phyloP scores from a whole-genome alignment of 1,140 invertebrate species.

The Halesus radiatus region DNA sequence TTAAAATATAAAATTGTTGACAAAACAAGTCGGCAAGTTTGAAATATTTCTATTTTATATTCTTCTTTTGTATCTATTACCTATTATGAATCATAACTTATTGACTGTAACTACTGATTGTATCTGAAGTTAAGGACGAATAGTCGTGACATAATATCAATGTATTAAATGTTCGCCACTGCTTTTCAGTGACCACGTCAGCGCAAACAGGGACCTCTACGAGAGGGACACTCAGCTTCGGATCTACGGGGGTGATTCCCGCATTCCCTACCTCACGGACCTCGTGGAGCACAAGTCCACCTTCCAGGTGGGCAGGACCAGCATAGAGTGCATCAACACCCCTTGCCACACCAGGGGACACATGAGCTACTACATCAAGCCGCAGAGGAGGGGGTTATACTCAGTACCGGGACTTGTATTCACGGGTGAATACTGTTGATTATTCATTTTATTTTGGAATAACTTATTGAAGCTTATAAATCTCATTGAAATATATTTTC shows the following conservation, averaged over 20 bases:
- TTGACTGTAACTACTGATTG: too few relatives aligned
- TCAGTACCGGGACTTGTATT: not conserved
- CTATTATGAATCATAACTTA: too few relatives aligned
- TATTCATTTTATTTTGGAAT: too few relatives aligned
- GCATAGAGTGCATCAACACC: slow-evolving; percentile 3
- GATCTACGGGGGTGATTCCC: slow-evolving; percentile 8
- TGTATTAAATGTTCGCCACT: too few relatives aligned
- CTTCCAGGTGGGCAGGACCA: not conserved
- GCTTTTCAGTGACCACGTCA: slow-evolving; percentile 8
- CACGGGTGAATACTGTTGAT: not conserved
- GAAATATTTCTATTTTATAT: too few relatives aligned
- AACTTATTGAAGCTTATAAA: too few relatives aligned
- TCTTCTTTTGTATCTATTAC: too few relatives aligned
- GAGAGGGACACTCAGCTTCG: not conserved
- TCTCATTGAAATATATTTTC: too few relatives aligned
- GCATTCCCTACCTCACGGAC: slow-evolving; percentile 1
- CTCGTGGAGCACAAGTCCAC: not conserved
- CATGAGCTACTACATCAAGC: slow-evolving; percentile 18
- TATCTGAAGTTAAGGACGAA: too few relatives aligned
- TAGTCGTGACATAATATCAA: too few relatives aligned
- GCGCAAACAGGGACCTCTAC: not conserved
- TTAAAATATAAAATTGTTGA: too few relatives aligned
- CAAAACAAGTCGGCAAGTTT: too few relatives aligned
- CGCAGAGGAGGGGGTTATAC: not conserved
- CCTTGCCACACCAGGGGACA: slow-evolving; percentile 9